Percentiles rank a stretch among this genome's conserved stretches.
phyloP scores from a whole-genome alignment of 2,113 vertebrate species.

The Brachypteracias leptosomus region DNA sequence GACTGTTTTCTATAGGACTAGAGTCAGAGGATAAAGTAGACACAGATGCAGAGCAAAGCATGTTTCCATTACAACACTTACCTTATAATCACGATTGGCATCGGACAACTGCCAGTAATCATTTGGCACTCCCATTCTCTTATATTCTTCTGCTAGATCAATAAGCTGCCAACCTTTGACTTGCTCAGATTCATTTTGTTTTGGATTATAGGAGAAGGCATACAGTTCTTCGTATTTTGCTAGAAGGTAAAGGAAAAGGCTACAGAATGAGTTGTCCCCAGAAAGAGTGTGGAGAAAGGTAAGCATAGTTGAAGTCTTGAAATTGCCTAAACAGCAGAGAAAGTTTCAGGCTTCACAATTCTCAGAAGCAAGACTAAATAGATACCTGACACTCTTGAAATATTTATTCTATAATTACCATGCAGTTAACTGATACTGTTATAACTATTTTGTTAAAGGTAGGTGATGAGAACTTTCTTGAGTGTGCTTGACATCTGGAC shows the following conservation, averaged over 20 bases:
- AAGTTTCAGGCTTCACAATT: background rate
- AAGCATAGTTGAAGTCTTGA: background rate
- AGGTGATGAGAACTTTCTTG: background rate
- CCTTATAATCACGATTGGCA: constrained; percentile 94
- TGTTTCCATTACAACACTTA: constrained; percentile 13
- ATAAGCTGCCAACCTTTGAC: constrained; percentile 92
- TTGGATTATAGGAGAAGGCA: constrained; percentile 97
- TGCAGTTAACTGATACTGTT: background rate
- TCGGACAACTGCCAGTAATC: constrained; percentile 92
- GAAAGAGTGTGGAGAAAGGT: background rate
- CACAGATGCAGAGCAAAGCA: background rate
- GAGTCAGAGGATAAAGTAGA: background rate
- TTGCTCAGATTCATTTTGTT: constrained; percentile 91
- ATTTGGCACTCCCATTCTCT: constrained; percentile 93
- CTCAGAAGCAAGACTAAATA: background rate
- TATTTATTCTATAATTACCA: background rate
- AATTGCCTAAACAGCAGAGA: background rate
- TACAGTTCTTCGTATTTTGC: constrained; percentile 87
- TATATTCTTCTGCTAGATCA: constrained; percentile 87
- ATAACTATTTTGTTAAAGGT: background rate
- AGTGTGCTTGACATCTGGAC: background rate
- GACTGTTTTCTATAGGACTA: background rate
- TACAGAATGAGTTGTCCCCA: background rate
- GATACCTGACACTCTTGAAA: background rate
- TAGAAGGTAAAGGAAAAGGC: background rate